phyloP scores from a whole-genome alignment of 92 coral and sea anemone genomes.

The Parazoanthus atlanticus region DNA sequence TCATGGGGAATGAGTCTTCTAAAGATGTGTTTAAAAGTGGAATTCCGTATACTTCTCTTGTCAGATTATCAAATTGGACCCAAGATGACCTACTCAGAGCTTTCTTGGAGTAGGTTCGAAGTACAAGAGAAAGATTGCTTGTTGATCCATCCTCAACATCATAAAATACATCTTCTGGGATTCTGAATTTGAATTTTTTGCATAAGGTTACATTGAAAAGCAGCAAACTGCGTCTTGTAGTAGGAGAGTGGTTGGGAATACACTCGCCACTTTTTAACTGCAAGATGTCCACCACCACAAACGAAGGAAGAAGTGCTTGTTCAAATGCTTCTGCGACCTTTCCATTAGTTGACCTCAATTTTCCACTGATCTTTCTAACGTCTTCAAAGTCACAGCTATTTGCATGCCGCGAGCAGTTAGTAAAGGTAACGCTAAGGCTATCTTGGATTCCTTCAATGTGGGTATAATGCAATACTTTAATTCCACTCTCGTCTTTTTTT shows the following conservation, averaged over 20 bases:
- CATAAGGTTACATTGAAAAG: slow-evolving; percentile 32
- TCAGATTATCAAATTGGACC: slow-evolving; percentile 34
- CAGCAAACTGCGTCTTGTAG: not conserved
- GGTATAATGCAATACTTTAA: slow-evolving; percentile 32
- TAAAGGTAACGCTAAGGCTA: slow-evolving; percentile 40
- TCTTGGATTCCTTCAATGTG: slow-evolving; percentile 24
- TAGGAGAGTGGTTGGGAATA: slow-evolving; percentile 40
- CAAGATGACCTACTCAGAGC: slow-evolving; percentile 24
- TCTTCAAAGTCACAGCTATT: slow-evolving; percentile 34
- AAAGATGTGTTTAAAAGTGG: not conserved
- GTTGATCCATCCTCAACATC: slow-evolving; percentile 51
- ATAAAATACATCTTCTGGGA: slow-evolving; percentile 39
- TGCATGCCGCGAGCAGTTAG: slow-evolving; percentile 35
- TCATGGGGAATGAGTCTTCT: not conserved
- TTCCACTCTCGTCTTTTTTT: not conserved
- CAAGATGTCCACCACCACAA: slow-evolving; percentile 31
- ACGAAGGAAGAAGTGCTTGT: slow-evolving; percentile 29
- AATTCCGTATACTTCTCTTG: slow-evolving; percentile 33
- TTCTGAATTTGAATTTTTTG: slow-evolving; percentile 25
- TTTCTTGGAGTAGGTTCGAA: slow-evolving; percentile 3
- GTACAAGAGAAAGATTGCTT: slow-evolving; percentile 37
- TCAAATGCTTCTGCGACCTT: not conserved
- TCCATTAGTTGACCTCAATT: slow-evolving; percentile 12
- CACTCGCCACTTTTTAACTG: not conserved
- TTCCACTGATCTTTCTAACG: not conserved